Conservation (phyloP, 1,140 invertebrate genomes). For the Pollicipes pollicipes region DNA sequence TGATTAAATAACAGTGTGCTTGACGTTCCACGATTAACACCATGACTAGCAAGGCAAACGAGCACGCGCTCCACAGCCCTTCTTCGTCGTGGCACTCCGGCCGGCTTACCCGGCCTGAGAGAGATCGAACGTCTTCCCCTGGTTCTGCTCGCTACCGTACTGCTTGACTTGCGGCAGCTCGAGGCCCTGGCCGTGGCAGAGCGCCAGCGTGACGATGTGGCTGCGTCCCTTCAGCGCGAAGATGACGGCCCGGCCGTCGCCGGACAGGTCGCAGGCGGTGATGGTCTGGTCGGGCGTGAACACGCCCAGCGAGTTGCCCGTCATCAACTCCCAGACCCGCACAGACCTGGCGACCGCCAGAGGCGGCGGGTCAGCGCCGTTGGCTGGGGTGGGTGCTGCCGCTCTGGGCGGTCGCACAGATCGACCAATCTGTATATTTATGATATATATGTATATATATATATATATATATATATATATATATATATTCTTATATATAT, state of each 20-base stretch:
- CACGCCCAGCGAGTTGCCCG: constrained; percentile 53
- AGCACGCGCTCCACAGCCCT: too few species aligned
- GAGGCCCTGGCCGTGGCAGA: constrained; percentile 19
- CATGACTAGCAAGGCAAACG: too few species aligned
- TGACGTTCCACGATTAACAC: too few species aligned
- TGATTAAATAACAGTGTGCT: too few species aligned
- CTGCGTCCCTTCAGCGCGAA: constrained; percentile 34
- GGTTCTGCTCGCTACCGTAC: constrained; percentile 25
- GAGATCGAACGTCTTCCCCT: constrained; percentile 25
- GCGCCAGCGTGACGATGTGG: constrained; percentile 39
- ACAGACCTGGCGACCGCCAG: constrained; percentile 31
- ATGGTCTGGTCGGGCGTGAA: constrained; percentile 55
- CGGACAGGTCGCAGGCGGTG: constrained; percentile 51
- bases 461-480: too few species aligned
- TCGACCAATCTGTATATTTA: too few species aligned
- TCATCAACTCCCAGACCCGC: constrained; percentile 47
- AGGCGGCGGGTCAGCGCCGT: too few species aligned
- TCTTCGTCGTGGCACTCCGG: too few species aligned
- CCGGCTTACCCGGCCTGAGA: constrained; percentile 17
- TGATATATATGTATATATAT: too few species aligned
- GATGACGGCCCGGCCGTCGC: constrained; percentile 48
- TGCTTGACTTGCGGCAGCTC: constrained; percentile 19
- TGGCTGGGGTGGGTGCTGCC: too few species aligned
- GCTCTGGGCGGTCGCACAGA: too few species aligned
- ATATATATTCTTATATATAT: too few species aligned